These are phyloP conservation scores for Plodia interpunctella DNA, from an alignment of 1,140 invertebrate species.

Conservation along the genomic window DNA sequence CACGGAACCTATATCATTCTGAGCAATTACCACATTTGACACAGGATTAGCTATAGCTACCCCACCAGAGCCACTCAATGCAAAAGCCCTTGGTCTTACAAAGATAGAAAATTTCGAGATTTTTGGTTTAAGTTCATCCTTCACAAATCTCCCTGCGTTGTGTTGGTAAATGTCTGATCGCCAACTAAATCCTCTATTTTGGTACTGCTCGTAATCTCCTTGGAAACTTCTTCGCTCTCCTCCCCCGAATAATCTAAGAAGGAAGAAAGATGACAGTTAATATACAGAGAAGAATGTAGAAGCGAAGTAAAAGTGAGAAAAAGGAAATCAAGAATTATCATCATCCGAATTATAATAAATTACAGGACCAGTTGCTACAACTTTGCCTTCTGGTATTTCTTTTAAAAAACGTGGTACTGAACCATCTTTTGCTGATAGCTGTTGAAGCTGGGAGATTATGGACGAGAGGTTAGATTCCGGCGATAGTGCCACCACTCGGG, in stretches of 20 bases:
- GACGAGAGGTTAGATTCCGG: slow-evolving; percentile 75
- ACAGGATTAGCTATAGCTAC: slow-evolving; percentile 82
- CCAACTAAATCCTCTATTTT: slow-evolving; percentile 17
- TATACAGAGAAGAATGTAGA: slow-evolving; percentile 29
- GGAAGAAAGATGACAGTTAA: slow-evolving; percentile 47
- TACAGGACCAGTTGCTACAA: slow-evolving; percentile 83
- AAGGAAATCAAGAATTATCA: slow-evolving; percentile 40
- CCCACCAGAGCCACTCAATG: slow-evolving; percentile 80
- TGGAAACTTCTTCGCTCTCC: slow-evolving; percentile 21
- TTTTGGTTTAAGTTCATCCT: slow-evolving; percentile 32
- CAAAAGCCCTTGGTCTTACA: slow-evolving; percentile 80
- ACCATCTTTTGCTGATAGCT: slow-evolving; percentile 45
- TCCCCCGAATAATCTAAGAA: slow-evolving; percentile 49
- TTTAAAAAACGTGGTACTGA: slow-evolving; percentile 48
- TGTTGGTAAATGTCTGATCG: slow-evolving; percentile 39
- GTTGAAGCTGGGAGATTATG: slow-evolving; percentile 40
- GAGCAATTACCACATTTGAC: slow-evolving; percentile 76
- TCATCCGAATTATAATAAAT: slow-evolving; percentile 80
- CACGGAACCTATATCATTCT: slow-evolving; percentile 74
- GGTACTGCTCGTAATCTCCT: slow-evolving; percentile 20
- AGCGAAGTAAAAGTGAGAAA: slow-evolving; percentile 19
- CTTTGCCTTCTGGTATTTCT: slow-evolving; percentile 76
- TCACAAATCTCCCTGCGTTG: slow-evolving; percentile 57
- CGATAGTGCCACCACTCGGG: slow-evolving; percentile 80
- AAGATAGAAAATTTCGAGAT: slow-evolving; percentile 65